These are phyloP conservation scores for Hirtodrosophila confusa DNA, from an alignment of 2,888 invertebrate genomes.

Conservation along the genomic window DNA sequence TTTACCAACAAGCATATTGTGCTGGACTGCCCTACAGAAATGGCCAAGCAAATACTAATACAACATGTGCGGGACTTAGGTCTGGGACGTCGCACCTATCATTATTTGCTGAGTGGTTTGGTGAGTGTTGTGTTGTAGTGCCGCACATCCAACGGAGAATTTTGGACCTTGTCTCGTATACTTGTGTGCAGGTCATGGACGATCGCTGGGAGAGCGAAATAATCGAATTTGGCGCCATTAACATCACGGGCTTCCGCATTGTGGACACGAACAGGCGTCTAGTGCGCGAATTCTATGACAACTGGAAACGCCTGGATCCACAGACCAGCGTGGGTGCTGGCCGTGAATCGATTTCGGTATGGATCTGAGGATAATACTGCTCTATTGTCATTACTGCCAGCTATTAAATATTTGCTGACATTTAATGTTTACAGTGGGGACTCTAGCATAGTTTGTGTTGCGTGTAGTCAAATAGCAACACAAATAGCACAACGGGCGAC, in stretches of 20 bases:
- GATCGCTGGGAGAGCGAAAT: slow-evolving; percentile 98
- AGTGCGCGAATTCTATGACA: slow-evolving; percentile 94
- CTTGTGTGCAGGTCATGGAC: slow-evolving; percentile 92
- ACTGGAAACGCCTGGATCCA: slow-evolving; percentile 93
- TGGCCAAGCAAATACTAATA: slow-evolving; percentile 95
- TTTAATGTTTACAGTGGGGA: slow-evolving; percentile 66
- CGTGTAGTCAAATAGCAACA: slow-evolving; percentile 73
- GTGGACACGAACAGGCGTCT: slow-evolving; percentile 92
- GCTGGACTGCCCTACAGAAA: slow-evolving; percentile 94
- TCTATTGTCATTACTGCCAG: slow-evolving; percentile 38
- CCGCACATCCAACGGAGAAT: too few relatives aligned
- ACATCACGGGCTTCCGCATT: slow-evolving; percentile 98
- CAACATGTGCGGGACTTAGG: slow-evolving; percentile 94
- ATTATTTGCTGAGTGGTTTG: slow-evolving; percentile 95
- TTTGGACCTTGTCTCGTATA: background rate
- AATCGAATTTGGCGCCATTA: slow-evolving; percentile 98
- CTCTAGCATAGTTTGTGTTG: slow-evolving; percentile 51
- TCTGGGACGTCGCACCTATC: slow-evolving; percentile 94
- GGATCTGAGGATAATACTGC: slow-evolving; percentile 56
- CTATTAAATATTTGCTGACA: slow-evolving; percentile 74
- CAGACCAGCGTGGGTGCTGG: slow-evolving; percentile 89
- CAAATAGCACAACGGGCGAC: slow-evolving; percentile 63
- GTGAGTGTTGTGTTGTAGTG: slow-evolving; percentile 87
- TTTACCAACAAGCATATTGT: slow-evolving; percentile 95
- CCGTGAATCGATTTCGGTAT: slow-evolving; percentile 94